Base-by-base conservation (phyloP, 2,888 invertebrate genomes). In the Euspilapteryx auroguttella region DNA sequence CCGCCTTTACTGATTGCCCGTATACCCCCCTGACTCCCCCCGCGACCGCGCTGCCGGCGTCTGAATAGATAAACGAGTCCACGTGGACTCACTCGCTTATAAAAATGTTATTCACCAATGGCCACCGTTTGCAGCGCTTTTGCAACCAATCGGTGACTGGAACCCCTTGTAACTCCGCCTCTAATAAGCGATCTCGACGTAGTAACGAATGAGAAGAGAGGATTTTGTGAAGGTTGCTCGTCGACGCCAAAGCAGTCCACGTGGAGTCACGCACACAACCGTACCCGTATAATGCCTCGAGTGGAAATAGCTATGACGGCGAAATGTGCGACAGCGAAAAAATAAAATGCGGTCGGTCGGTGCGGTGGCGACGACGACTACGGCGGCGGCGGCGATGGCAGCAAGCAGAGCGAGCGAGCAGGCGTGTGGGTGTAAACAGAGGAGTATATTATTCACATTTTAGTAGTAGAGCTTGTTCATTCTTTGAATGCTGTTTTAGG, bases 1-100 rank as follows among this genome's bases (percentile, higher is more conserved):
- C 73, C 75, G 73, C 73, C 75, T 75, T 73, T 76, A 76, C 77
- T 77, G 77, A 77, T 77, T 77, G 77, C 77, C 77, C 76, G 73
- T 77, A 78, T 77, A 75, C 76, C 73, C 73, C 69, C 66, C 66
- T 68, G 58, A 44, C 62, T 61, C 71, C 66, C 63, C 62, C 73
- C 71, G 66, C 68, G 69, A 73, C 69, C 73, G 68, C 69, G 71
- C 75, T 71, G 71, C 73, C 71, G 75, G 73, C 75, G 73, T 75
- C 75, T 75, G 77, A 77, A 77, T 77, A 77, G 77, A 77, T 77
- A 77, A 77, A 76, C 77, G 77, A 76, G 73, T 76, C 76, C 69
- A 75, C 77, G 76, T 75, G 64, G 76, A 75, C 65, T 52, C 52
- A 52, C 58, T 61, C 65, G 68, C 73, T 75, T 75, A 75, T 69